Conservation (phyloP, 2,113 vertebrate species). For the Alectura lathami region DNA sequence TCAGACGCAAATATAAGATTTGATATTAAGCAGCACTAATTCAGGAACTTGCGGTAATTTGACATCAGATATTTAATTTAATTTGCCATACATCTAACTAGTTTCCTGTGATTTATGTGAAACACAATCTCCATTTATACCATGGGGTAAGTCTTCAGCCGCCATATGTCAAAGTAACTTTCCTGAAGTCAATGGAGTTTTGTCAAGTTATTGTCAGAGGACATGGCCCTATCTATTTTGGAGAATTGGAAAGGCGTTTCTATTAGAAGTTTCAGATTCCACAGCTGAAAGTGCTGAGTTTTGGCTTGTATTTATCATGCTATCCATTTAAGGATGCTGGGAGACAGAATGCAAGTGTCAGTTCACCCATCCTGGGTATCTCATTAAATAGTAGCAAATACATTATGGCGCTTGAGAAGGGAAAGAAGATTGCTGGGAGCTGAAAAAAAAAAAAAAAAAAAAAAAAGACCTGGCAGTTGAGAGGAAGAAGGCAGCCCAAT, state of each 20-base stretch:
- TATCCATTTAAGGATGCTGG: not conserved
- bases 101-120: not conserved
- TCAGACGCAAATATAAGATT: conserved; percentile 15
- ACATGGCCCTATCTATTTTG: not conserved
- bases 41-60: conserved; percentile 25
- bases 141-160: not conserved
- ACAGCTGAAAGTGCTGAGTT: not conserved
- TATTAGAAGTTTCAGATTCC: not conserved
- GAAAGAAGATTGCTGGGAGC: not conserved
- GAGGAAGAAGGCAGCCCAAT: not conserved
- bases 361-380: not conserved
- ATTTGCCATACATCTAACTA: conserved; percentile 11
- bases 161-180: not conserved
- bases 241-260: not conserved
- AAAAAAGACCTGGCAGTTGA: not conserved
- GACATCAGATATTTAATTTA: conserved; percentile 24
- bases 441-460: not conserved
- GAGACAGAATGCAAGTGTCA: not conserved
- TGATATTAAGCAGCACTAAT: not conserved
- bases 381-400: conserved; percentile 7
- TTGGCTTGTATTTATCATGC: not conserved
- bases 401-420: not conserved
- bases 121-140: not conserved
- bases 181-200: not conserved
- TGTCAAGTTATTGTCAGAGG: not conserved